Percentiles rank a stretch among this genome's conserved stretches.
Evolutionary conservation across 92 coral and sea anemone species (phyloP).

Genomic region (Phymanthus crucifer): DNA sequence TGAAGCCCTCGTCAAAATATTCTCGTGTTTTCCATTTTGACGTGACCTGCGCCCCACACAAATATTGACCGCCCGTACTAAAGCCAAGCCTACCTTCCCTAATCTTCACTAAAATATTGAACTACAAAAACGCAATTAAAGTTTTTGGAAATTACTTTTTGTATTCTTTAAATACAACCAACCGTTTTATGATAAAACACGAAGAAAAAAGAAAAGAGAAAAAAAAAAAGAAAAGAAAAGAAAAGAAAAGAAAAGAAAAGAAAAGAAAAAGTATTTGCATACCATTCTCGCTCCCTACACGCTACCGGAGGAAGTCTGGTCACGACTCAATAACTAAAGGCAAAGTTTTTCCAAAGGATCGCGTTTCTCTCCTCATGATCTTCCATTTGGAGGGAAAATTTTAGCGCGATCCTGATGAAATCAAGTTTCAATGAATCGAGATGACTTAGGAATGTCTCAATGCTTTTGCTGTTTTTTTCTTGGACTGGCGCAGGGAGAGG

Average conservation of each 20-base stretch:
- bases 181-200: neutral
- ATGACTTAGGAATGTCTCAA: slow-evolving; percentile 34
- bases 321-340: neutral
- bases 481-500: slow-evolving; percentile 34
- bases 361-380: neutral
- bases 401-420: neutral
- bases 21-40: neutral
- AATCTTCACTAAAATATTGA: neutral
- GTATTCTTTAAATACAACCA: neutral
- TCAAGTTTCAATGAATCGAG: slow-evolving; percentile 7
- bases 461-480: slow-evolving; percentile 41
- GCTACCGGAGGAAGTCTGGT: slow-evolving; percentile 6
- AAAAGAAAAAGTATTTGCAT: neutral
- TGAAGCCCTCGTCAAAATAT: neutral
- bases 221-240: neutral
- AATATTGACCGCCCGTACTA: neutral
- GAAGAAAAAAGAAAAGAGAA: no score
- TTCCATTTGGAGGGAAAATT: neutral
- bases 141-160: neutral
- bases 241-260: neutral
- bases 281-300: neutral
- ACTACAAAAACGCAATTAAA: neutral
- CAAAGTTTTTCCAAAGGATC: neutral
- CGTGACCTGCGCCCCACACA: slow-evolving; percentile 2
- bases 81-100: neutral